Evolutionary conservation across 2,113 vertebrate species (phyloP).

Genomic region (Xenopus borealis): DNA sequence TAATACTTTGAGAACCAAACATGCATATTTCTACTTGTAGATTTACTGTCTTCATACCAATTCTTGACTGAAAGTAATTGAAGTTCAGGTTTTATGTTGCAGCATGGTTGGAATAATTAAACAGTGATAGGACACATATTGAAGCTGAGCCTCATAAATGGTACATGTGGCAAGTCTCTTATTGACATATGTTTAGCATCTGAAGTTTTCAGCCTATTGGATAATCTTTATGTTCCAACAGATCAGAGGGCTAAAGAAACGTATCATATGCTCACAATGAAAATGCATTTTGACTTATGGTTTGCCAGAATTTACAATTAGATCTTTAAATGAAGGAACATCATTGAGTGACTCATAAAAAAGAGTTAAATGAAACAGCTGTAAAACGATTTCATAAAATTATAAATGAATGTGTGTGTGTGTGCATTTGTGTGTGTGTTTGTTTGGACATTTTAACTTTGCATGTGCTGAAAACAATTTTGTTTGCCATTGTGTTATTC

Average conservation of each 20-base stretch:
- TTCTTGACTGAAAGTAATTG: slow-evolving; percentile 34
- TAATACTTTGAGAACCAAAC: neutral
- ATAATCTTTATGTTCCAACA: slow-evolving; percentile 52
- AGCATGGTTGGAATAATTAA: slow-evolving; percentile 39
- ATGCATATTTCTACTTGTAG: slow-evolving; percentile 1
- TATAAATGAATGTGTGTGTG: too few relatives aligned
- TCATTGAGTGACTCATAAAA: slow-evolving; percentile 41
- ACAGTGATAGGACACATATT: slow-evolving; percentile 44
- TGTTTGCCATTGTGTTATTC: too few relatives aligned
- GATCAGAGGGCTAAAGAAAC: slow-evolving; percentile 47
- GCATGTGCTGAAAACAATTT: too few relatives aligned
- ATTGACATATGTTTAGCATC: slow-evolving; percentile 52
- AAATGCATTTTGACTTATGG: slow-evolving; percentile 56
- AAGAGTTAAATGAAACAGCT: slow-evolving; percentile 33
- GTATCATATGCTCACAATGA: slow-evolving; percentile 46
- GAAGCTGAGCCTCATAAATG: slow-evolving; percentile 52
- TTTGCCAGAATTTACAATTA: slow-evolving; percentile 50
- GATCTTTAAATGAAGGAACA: slow-evolving; percentile 45
- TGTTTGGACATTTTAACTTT: too few relatives aligned
- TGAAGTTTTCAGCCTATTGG: slow-evolving; percentile 48
- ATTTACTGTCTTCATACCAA: slow-evolving; percentile 36
- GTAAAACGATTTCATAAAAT: slow-evolving; percentile 25
- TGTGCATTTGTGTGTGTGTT: too few relatives aligned
- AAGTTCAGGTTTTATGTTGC: slow-evolving; percentile 40
- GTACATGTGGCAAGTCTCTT: slow-evolving; percentile 51